A percentile compares a stretch with the other conserved stretches of the same genome.
Evolutionary conservation across 2,888 invertebrate species (phyloP).

Genomic region (Phragmatobia fuliginosa): DNA sequence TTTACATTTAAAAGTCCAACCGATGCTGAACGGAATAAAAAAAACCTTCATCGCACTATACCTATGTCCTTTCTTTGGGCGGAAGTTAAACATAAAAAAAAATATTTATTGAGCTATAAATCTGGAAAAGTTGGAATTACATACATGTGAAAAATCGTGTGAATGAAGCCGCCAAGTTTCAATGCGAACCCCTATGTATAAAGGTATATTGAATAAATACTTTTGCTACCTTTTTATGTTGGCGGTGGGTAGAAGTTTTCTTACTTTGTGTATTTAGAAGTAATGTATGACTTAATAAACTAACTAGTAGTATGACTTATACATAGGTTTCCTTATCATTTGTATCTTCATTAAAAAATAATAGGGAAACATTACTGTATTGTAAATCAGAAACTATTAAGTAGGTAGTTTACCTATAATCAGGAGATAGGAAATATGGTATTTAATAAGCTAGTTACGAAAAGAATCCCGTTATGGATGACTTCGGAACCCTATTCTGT

Average conservation of each 20-base stretch:
- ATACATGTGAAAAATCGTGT: slow-evolving; percentile 26
- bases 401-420: too few relatives aligned
- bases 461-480: too few relatives aligned
- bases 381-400: too few relatives aligned
- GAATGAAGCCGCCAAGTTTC: slow-evolving; percentile 22
- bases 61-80: slow-evolving; percentile 13
- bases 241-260: slow-evolving; percentile 7
- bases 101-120: slow-evolving; percentile 47
- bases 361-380: neutral
- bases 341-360: neutral
- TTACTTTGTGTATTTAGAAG: neutral
- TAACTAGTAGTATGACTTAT: neutral
- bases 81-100: slow-evolving; percentile 45
- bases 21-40: slow-evolving; percentile 1
- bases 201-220: slow-evolving; percentile 15
- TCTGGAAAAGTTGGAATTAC: slow-evolving; percentile 42
- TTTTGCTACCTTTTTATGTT: slow-evolving; percentile 13
- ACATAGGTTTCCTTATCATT: neutral
- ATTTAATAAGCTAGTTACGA: too few relatives aligned
- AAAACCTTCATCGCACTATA: slow-evolving; percentile 14
- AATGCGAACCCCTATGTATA: slow-evolving; percentile 18
- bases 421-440: too few relatives aligned
- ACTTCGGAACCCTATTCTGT: too few relatives aligned
- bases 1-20: too few relatives aligned
- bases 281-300: neutral